phyloP scores from a whole-genome alignment of 2,113 vertebrate genomes.

The Leptobrachium leishanense region DNA sequence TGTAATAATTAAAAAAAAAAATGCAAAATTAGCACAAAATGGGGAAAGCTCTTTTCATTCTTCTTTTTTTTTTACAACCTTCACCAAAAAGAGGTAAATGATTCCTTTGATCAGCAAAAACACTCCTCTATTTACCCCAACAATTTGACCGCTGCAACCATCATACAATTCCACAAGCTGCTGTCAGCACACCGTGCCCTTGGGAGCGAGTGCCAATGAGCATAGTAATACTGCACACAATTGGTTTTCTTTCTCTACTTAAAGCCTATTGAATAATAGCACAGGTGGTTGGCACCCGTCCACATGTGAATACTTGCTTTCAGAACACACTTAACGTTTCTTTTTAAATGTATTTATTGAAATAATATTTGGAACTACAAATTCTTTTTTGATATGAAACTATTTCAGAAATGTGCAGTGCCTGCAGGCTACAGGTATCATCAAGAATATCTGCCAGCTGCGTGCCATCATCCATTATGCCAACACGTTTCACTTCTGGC shows the following conservation, averaged over 20 bases:
- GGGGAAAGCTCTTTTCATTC: no score
- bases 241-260: background rate
- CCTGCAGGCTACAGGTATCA: slow-evolving; percentile 5
- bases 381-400: slow-evolving; percentile 20
- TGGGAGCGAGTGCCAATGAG: background rate
- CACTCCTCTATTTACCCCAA: no score
- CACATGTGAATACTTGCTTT: slow-evolving; percentile 14
- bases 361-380: slow-evolving; percentile 34
- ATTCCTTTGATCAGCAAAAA: no score
- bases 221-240: slow-evolving; percentile 5
- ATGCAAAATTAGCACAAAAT: no score
- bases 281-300: slow-evolving; percentile 21
- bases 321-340: slow-evolving; percentile 25
- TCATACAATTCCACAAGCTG: background rate
- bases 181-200: background rate
- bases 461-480: slow-evolving; percentile 9
- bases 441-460: slow-evolving; percentile 15
- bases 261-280: background rate
- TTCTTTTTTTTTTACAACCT: no score
- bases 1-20: no score
- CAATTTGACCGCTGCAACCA: background rate
- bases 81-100: no score
- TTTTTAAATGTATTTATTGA: slow-evolving; percentile 15
- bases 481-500: background rate
- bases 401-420: slow-evolving; percentile 34